A percentile compares a stretch with the other conserved stretches of the same genome.
phyloP scores from a whole-genome alignment of 2,113 vertebrate species.

The Myxocyprinus asiaticus region DNA sequence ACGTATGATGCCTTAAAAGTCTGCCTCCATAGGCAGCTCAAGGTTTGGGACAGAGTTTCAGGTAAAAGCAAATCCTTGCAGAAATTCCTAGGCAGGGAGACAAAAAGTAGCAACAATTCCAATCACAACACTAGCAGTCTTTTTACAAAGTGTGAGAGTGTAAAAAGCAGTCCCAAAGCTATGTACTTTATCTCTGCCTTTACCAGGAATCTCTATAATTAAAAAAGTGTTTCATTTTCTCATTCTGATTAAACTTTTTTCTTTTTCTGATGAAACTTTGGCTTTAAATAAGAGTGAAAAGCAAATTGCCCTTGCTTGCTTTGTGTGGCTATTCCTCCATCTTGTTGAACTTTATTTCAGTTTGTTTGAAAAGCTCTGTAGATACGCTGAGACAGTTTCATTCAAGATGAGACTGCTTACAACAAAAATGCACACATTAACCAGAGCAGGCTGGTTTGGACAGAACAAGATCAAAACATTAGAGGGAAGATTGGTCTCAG shows the following conservation, averaged over 20 bases:
- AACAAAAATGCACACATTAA: constrained; percentile 72
- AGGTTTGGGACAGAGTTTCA: background rate
- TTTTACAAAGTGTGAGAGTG: constrained; percentile 51
- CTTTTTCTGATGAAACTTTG: constrained; percentile 21
- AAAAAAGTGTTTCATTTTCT: background rate
- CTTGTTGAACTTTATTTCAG: constrained; percentile 69
- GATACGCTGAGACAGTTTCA: constrained; percentile 61
- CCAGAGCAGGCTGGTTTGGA: constrained; percentile 73
- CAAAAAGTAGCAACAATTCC: background rate
- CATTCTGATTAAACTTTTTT: constrained; percentile 11
- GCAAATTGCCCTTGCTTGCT: constrained; percentile 66
- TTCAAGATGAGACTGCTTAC: constrained; percentile 72
- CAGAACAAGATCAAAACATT: constrained; percentile 69
- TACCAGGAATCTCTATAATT: background rate
- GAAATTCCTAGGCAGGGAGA: background rate
- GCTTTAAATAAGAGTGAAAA: constrained; percentile 37
- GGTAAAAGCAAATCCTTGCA: background rate
- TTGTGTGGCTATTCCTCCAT: constrained; percentile 64
- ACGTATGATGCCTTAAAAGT: no score
- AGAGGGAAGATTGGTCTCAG: constrained; percentile 44
- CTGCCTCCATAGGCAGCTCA: no score
- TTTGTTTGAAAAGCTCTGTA: constrained; percentile 71
- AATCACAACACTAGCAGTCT: constrained; percentile 41
- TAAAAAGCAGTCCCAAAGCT: background rate
- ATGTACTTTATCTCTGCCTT: constrained; percentile 6